Evolutionary conservation across 2,888 invertebrate genomes (phyloP), one percentile per base, ranked within the genome.

Genomic region (Cheilosia pagana): DNA sequence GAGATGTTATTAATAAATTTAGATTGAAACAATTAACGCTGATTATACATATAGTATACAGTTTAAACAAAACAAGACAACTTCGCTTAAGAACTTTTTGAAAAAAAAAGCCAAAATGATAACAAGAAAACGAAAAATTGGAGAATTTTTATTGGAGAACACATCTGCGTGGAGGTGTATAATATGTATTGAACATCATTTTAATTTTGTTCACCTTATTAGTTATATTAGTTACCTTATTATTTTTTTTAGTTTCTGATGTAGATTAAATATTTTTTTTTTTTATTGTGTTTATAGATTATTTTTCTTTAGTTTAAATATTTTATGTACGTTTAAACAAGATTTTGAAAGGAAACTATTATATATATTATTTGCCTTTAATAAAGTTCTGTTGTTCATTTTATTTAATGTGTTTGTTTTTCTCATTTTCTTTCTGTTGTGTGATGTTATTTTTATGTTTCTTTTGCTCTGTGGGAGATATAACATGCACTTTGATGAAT

Each of bases 361-460:
- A 62, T 70, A 28, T 48, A 45, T 74, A 59, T 72, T 57, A 62
- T 65, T 68, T 74, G 43, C 43, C 43, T 59, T 79, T 23, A 83
- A 83, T 79, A 83, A 83, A 83, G 50, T 74, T 83, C 62, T 74
- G 82, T 74, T 83, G 78, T 63, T 72, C 31, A 81, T 77, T 77
- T 78, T 21, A 59, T 4, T 4, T 43, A n/a, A 31, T 55, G 63
- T 62, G 75, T 81, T 75, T 68, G 50, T 21, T 74, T 72, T 67
- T 45, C 67, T 72, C 43, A 12, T 35, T 12, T 35, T 3, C 0
- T 12, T 3, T 31, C 3, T 10, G 12, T 35, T 35, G 35, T 52
- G 21, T 2, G 10, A 48, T 21, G 19, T 43, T 7, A n/a, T 43
- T 57, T 67, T 19, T 71, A 25, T 41, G 39, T 79, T 23, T 45